These are phyloP conservation scores for Sus cebifrons DNA, from an alignment of 2,797 vertebrate species.

Conservation along the genomic window DNA sequence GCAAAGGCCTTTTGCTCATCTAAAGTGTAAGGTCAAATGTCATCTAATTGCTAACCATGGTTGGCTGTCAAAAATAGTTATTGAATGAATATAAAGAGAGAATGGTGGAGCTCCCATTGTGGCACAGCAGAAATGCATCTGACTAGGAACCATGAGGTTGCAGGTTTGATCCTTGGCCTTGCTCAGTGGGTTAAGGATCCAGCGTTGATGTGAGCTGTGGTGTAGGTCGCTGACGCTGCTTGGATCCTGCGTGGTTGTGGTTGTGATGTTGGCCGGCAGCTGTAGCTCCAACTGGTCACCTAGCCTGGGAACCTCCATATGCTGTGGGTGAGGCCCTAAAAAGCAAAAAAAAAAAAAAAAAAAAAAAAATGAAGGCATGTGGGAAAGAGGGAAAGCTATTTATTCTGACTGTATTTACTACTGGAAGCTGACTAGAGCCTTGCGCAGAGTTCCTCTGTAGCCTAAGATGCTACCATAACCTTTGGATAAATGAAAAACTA, in stretches of 20 bases:
- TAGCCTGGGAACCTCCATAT: too few relatives aligned
- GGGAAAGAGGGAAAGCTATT: not conserved
- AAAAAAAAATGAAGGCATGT: slow-evolving; percentile 22
- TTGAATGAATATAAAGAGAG: slow-evolving; percentile 13
- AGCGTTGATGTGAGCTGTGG: too few relatives aligned
- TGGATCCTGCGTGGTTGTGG: too few relatives aligned
- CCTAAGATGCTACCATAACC: not conserved
- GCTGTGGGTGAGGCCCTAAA: too few relatives aligned
- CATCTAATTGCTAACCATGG: not conserved
- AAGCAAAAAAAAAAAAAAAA: not conserved
- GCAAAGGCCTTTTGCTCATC: not conserved
- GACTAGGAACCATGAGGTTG: too few relatives aligned
- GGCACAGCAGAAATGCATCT: too few relatives aligned
- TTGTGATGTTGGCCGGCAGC: too few relatives aligned
- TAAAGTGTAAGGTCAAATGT: not conserved
- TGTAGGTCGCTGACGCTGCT: too few relatives aligned
- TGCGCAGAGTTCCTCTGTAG: not conserved
- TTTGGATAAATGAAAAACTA: not conserved
- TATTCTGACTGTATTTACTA: slow-evolving; percentile 42
- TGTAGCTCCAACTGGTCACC: too few relatives aligned
- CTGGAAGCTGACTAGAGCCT: not conserved
- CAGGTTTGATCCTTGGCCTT: too few relatives aligned
- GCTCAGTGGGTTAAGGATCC: too few relatives aligned
- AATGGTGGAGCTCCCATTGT: not conserved
- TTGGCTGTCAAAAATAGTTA: not conserved